These are phyloP conservation scores for Drosophila austrosaltans DNA, from an alignment of 2,888 invertebrate species.

Conservation along the genomic window DNA sequence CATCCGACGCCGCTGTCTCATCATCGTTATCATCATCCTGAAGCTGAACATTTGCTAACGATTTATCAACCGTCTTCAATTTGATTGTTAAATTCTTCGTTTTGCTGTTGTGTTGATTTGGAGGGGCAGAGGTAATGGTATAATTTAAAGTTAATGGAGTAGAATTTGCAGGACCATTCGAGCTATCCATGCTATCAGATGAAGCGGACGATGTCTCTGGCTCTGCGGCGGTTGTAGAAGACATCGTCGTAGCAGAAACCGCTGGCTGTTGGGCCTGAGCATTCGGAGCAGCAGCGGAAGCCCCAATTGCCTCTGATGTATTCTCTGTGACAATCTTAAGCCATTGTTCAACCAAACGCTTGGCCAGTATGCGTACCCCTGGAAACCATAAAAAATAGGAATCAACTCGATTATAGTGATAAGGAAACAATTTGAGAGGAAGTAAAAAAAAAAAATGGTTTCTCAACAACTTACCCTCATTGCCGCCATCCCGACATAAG, in stretches of 20 bases:
- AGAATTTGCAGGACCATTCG: slow-evolving; percentile 76
- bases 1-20: slow-evolving; percentile 38
- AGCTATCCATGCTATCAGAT: slow-evolving; percentile 80
- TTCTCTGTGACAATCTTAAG: slow-evolving; percentile 93
- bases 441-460: neutral
- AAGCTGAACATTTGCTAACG: slow-evolving; percentile 40
- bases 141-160: slow-evolving; percentile 55
- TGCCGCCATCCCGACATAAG: slow-evolving; percentile 91
- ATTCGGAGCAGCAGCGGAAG: neutral
- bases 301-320: slow-evolving; percentile 77
- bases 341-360: slow-evolving; percentile 94
- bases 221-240: neutral
- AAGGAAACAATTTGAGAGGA: neutral
- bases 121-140: slow-evolving; percentile 77
- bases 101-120: slow-evolving; percentile 60
- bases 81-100: slow-evolving; percentile 80
- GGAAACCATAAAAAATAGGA: slow-evolving; percentile 75
- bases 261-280: neutral
- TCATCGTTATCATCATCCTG: slow-evolving; percentile 55
- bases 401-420: slow-evolving; percentile 21
- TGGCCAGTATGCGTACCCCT: slow-evolving; percentile 91
- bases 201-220: slow-evolving; percentile 48
- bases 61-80: slow-evolving; percentile 84
- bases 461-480: slow-evolving; percentile 87
- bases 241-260: neutral